These are phyloP conservation scores for Zaprionus tsacasi DNA, from an alignment of 1,140 invertebrate genomes.

Conservation along the genomic window DNA sequence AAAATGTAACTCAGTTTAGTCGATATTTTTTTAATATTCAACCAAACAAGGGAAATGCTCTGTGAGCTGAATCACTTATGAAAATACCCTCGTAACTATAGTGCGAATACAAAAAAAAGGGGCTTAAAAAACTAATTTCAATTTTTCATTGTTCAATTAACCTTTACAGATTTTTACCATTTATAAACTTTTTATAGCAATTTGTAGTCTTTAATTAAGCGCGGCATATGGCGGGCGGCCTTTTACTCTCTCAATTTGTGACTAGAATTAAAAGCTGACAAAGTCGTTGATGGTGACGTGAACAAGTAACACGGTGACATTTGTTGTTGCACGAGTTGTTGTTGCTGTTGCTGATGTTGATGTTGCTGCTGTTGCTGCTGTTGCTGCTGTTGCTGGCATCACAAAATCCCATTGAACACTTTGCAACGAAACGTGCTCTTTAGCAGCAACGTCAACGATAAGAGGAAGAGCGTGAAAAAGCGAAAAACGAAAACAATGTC, in stretches of 20 bases:
- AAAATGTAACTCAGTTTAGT: too few species aligned
- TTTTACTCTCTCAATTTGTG: slow-evolving; percentile 15
- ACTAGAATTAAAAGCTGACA: slow-evolving; percentile 53
- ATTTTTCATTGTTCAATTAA: slow-evolving; percentile 1
- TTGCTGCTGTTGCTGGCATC: slow-evolving; percentile 24
- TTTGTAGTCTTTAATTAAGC: slow-evolving; percentile 45
- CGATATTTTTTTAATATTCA: too few species aligned
- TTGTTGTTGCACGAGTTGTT: slow-evolving; percentile 22
- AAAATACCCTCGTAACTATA: too few species aligned
- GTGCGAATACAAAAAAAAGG: neutral
- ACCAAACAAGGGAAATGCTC: too few species aligned
- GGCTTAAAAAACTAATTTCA: neutral
- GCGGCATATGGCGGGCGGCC: slow-evolving; percentile 10
- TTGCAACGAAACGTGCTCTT: slow-evolving; percentile 56
- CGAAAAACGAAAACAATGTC: slow-evolving; percentile 73
- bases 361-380: neutral
- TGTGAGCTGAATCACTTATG: too few species aligned
- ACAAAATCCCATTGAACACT: slow-evolving; percentile 58
- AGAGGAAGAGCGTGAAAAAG: slow-evolving; percentile 41
- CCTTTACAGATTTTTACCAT: slow-evolving; percentile 1
- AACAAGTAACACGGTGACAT: slow-evolving; percentile 59
- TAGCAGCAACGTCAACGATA: slow-evolving; percentile 24
- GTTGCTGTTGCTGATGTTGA: slow-evolving; percentile 7
- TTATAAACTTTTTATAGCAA: neutral
- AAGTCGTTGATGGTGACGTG: slow-evolving; percentile 65